phyloP scores from a whole-genome alignment of 2,113 vertebrate genomes.

The Egretta garzetta region DNA sequence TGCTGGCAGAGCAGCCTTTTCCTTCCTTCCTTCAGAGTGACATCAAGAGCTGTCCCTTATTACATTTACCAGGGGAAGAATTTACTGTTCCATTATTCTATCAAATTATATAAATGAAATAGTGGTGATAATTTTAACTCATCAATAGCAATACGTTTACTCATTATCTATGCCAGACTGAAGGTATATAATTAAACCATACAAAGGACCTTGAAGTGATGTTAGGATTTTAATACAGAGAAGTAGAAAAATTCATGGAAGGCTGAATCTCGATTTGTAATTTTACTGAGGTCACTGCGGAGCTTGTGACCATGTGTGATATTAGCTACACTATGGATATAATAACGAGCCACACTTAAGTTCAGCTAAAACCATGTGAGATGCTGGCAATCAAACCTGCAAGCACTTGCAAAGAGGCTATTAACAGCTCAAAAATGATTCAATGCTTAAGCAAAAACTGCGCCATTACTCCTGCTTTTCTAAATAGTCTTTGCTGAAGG shows the following conservation, averaged over 20 bases:
- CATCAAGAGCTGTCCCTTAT: neutral
- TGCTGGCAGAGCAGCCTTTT: neutral
- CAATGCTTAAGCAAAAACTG: neutral
- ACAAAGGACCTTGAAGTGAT: conserved; percentile 46
- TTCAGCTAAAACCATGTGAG: neutral
- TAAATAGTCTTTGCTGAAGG: neutral
- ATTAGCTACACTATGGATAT: neutral
- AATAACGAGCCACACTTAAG: neutral
- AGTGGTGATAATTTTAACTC: neutral
- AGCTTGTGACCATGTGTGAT: neutral
- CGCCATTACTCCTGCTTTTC: neutral
- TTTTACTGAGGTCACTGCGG: conserved; percentile 1
- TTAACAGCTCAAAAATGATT: neutral
- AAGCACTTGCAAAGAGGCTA: neutral
- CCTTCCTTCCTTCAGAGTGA: neutral
- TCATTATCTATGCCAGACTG: conserved; percentile 56
- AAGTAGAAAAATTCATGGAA: conserved; percentile 45
- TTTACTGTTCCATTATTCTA: neutral
- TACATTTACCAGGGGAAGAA: neutral
- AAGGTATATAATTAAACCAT: conserved; percentile 53
- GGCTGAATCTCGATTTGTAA: conserved; percentile 27
- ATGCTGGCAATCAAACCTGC: neutral
- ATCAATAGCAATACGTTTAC: conserved; percentile 14
- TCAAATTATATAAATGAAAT: neutral
- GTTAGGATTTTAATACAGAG: conserved; percentile 21